Evolutionary conservation across 2,797 vertebrate species (phyloP).

Genomic region (Otus scops): DNA sequence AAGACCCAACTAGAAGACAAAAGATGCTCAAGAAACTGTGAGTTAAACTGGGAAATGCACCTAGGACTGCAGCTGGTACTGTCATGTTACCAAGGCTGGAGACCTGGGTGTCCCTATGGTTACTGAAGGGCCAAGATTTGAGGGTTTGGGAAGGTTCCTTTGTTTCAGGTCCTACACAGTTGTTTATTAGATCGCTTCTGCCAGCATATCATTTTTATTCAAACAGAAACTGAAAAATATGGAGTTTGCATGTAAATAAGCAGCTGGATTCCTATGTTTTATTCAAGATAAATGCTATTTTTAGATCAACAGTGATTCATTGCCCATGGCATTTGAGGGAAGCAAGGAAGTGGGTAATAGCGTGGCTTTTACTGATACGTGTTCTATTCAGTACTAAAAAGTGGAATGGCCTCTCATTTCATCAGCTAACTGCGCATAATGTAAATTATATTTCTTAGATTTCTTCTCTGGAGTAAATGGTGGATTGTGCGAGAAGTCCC

Average conservation of each 20-base stretch:
- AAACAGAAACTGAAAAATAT: neutral
- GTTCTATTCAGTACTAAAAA: neutral
- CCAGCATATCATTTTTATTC: neutral
- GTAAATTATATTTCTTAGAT: neutral
- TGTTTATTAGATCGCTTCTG: neutral
- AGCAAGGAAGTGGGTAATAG: neutral
- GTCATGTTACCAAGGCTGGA: neutral
- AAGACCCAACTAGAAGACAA: neutral
- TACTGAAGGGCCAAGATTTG: neutral
- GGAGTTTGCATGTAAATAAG: neutral
- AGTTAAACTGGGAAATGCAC: neutral
- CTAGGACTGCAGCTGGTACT: neutral
- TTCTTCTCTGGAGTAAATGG: neutral
- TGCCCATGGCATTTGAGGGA: neutral
- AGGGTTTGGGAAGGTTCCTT: neutral
- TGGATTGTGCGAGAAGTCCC: neutral
- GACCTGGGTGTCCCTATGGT: fast-evolving
- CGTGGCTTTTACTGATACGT: neutral
- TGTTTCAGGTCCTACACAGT: neutral
- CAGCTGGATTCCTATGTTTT: neutral
- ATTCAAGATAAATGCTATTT: neutral
- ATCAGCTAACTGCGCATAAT: neutral
- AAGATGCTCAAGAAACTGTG: neutral
- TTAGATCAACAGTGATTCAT: neutral
- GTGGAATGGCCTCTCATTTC: neutral